A percentile compares a stretch with the other conserved stretches of the same genome.
These are phyloP conservation scores for Latrodectus geometricus DNA, from an alignment of 1,140 invertebrate genomes.

Conservation along the genomic window DNA sequence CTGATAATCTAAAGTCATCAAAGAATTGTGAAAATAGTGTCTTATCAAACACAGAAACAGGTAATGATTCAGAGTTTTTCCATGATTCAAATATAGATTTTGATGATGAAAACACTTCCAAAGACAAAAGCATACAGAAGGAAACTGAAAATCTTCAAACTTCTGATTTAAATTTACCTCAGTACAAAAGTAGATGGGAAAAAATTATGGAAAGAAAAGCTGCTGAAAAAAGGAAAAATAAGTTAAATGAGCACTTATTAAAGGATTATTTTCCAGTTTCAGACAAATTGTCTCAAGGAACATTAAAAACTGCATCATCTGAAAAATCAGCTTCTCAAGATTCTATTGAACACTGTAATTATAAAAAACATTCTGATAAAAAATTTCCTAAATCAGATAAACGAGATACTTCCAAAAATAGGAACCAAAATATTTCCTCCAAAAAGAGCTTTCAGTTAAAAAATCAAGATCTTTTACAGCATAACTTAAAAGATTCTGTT, in stretches of 20 bases:
- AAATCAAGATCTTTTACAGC: not conserved
- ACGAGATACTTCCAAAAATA: not conserved
- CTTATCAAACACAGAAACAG: too few relatives aligned
- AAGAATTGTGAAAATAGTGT: too few relatives aligned
- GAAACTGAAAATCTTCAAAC: not conserved
- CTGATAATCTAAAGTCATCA: not conserved
- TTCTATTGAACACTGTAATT: too few relatives aligned
- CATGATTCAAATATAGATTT: not conserved
- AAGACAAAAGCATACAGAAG: not conserved
- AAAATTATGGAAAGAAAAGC: constrained; percentile 47
- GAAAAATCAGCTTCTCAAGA: not conserved
- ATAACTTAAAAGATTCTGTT: not conserved
- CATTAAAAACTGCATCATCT: not conserved
- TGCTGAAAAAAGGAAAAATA: constrained; percentile 1
- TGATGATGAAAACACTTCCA: not conserved
- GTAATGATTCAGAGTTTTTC: not conserved
- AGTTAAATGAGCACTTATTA: constrained; percentile 16
- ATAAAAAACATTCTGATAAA: too few relatives aligned
- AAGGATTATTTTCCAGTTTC: constrained; percentile 15
- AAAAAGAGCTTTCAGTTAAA: not conserved
- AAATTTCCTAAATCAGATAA: not conserved
- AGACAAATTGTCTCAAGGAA: not conserved
- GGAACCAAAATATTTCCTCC: not conserved
- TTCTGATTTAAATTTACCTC: not conserved
- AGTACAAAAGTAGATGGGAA: constrained; percentile 50